phyloP scores from a whole-genome alignment of 2,888 invertebrate genomes.

The Odontocerum albicorne region DNA sequence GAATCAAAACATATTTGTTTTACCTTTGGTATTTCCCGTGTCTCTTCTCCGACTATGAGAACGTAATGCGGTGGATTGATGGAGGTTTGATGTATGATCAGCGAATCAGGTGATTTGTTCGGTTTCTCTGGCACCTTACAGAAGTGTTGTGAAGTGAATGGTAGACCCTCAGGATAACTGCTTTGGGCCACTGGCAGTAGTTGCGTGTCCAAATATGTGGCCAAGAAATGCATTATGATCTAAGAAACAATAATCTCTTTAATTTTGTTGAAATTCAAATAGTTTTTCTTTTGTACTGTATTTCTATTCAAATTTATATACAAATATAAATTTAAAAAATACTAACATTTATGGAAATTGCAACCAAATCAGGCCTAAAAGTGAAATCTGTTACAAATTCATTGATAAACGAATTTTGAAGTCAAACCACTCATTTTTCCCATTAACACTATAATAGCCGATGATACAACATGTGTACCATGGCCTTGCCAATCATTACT shows the following conservation, averaged over 20 bases:
- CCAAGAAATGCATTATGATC: constrained; percentile 83
- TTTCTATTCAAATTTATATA: no score
- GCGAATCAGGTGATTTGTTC: constrained; percentile 50
- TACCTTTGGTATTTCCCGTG: constrained; percentile 69
- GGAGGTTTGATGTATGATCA: constrained; percentile 64
- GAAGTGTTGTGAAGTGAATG: constrained; percentile 42
- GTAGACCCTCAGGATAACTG: constrained; percentile 45
- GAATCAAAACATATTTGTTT: no score
- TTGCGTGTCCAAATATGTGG: constrained; percentile 84
- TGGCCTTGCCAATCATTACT: no score
- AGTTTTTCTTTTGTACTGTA: no score
- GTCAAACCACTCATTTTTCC: no score
- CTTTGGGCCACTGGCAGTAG: constrained; percentile 54
- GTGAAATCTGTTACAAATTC: no score
- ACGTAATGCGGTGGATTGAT: constrained; percentile 73
- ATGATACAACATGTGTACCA: no score
- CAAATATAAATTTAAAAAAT: no score
- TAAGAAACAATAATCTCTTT: no score
- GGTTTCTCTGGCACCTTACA: constrained; percentile 52
- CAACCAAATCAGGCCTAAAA: background rate
- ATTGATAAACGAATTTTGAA: no score
- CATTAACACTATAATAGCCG: no score
- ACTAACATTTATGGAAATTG: background rate
- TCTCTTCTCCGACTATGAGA: constrained; percentile 65
- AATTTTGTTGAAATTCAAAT: no score